These are phyloP conservation scores for Drosophila repletoides DNA, from an alignment of 1,140 invertebrate species.

Conservation along the genomic window DNA sequence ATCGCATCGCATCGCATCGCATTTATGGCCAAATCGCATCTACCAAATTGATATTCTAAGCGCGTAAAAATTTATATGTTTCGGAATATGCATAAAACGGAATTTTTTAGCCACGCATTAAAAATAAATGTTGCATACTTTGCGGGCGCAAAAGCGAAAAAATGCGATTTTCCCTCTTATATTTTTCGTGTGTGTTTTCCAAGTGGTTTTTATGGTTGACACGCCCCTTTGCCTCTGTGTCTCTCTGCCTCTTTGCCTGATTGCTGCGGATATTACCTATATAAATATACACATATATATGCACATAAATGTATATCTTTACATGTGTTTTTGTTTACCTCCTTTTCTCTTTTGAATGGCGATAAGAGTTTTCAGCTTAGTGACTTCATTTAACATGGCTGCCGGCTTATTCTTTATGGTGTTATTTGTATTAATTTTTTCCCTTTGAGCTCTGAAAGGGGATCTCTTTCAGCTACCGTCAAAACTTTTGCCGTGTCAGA, in stretches of 20 bases:
- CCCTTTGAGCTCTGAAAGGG: no score
- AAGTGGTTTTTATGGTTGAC: slow-evolving; percentile 50
- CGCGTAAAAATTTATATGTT: slow-evolving; percentile 71
- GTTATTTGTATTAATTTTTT: no score
- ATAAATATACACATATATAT: slow-evolving; percentile 4
- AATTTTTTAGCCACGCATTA: slow-evolving; percentile 16
- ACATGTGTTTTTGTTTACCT: slow-evolving; percentile 27
- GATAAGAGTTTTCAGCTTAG: slow-evolving; percentile 20
- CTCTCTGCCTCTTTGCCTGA: slow-evolving; percentile 44
- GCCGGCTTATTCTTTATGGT: not conserved
- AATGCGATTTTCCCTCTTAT: slow-evolving; percentile 33
- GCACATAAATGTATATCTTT: slow-evolving; percentile 26
- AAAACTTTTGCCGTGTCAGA: no score
- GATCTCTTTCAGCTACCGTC: no score
- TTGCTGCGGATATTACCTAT: slow-evolving; percentile 40
- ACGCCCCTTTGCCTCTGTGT: slow-evolving; percentile 35
- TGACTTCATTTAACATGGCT: slow-evolving; percentile 25
- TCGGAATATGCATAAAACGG: slow-evolving; percentile 44
- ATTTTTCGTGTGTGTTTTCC: slow-evolving; percentile 23
- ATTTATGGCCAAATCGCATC: slow-evolving; percentile 75
- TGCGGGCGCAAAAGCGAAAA: slow-evolving; percentile 59
- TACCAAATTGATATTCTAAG: slow-evolving; percentile 76
- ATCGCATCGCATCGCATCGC: no score
- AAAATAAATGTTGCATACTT: slow-evolving; percentile 77
- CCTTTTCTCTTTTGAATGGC: not conserved